These are phyloP conservation scores for Distichodus sexfasciatus DNA, from an alignment of 2,797 vertebrate species.

Conservation along the genomic window DNA sequence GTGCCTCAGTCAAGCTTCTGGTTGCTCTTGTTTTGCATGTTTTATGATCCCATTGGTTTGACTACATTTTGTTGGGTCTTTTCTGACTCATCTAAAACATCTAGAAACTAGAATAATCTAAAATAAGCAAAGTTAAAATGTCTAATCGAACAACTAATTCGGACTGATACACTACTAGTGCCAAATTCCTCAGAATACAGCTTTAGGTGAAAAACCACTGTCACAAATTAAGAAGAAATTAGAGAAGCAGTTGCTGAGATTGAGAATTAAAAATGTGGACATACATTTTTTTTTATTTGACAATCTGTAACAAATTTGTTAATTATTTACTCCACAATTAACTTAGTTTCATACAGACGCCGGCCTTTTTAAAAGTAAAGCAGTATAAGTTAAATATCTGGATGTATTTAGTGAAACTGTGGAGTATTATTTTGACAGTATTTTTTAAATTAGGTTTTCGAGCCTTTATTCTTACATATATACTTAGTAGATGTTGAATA, in stretches of 20 bases:
- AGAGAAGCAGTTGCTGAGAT: neutral
- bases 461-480: neutral
- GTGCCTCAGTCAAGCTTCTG: conserved; percentile 43
- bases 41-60: conserved; percentile 1
- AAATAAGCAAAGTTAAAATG: no score
- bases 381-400: neutral
- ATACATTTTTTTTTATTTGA: conserved; percentile 12
- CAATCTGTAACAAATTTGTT: conserved; percentile 17
- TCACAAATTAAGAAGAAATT: neutral
- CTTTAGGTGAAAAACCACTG: no score
- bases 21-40: conserved; percentile 6
- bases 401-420: neutral
- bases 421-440: neutral
- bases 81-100: no score
- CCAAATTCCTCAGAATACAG: neutral
- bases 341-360: neutral
- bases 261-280: neutral
- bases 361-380: neutral
- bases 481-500: neutral
- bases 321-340: neutral
- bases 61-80: conserved; percentile 10
- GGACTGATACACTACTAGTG: neutral
- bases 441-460: neutral
- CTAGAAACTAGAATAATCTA: no score
- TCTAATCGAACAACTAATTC: no score